A percentile compares a stretch with the other conserved stretches of the same genome.
Evolutionary conservation across 2,888 invertebrate genomes (phyloP).

Genomic region (Melanostoma scalare): DNA sequence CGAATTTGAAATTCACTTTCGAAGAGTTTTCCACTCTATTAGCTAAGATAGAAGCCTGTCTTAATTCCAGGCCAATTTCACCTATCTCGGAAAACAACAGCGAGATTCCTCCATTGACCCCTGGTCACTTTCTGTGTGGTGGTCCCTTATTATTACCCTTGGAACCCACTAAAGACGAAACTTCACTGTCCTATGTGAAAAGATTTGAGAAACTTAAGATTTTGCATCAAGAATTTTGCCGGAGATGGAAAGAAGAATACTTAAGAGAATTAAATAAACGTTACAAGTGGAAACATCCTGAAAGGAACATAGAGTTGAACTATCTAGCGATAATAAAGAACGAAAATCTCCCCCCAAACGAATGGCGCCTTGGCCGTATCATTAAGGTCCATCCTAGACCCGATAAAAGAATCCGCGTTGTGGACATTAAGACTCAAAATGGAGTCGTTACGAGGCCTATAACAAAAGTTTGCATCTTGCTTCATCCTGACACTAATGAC

Average conservation of each 20-base stretch:
- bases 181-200: background rate
- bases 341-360: conserved; percentile 11
- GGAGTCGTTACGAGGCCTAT: conserved; percentile 1
- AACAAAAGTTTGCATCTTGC: conserved; percentile 2
- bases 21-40: conserved; percentile 7
- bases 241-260: conserved; percentile 49
- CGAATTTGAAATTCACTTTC: background rate
- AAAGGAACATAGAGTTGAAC: background rate
- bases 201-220: conserved; percentile 26
- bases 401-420: conserved; percentile 2
- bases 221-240: conserved; percentile 51
- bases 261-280: conserved; percentile 33
- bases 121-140: conserved; percentile 20
- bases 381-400: background rate
- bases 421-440: conserved; percentile 4
- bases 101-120: conserved; percentile 10
- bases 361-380: conserved; percentile 5
- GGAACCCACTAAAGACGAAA: conserved; percentile 4
- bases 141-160: background rate
- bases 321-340: background rate
- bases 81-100: conserved; percentile 13
- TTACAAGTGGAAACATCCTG: conserved; percentile 14
- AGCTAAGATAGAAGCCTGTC: background rate
- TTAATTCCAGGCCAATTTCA: conserved; percentile 8
- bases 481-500: background rate